Percentiles rank a stretch among this genome's conserved stretches.
Conservation (phyloP, 2,797 vertebrate species). For the Crocodylus rhombifer region DNA sequence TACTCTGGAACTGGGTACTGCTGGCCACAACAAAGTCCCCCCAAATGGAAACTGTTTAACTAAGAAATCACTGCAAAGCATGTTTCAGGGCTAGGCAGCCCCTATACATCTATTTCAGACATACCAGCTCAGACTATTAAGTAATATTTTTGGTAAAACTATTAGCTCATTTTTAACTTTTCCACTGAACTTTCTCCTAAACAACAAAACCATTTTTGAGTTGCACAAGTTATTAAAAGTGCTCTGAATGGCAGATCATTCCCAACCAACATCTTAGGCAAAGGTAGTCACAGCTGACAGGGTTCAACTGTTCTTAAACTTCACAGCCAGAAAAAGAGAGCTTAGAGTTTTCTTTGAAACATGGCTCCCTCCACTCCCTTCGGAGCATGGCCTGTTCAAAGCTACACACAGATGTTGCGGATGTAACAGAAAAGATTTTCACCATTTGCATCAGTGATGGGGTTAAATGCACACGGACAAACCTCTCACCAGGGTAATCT, state of each 20-base stretch:
- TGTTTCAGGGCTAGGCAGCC: neutral
- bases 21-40: neutral
- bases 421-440: rapidly evolving
- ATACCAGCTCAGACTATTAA: neutral
- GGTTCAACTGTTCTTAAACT: neutral
- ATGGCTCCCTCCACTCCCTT: neutral
- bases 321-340: neutral
- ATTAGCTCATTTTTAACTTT: neutral
- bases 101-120: neutral
- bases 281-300: rapidly evolving
- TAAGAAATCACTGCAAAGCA: neutral
- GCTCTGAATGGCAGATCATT: neutral
- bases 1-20: rapidly evolving
- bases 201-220: neutral
- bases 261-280: neutral
- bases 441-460: rapidly evolving
- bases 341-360: neutral
- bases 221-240: rapidly evolving
- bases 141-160: neutral
- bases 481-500: neutral
- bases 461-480: neutral
- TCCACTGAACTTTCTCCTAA: neutral
- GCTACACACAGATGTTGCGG: neutral
- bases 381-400: rapidly evolving
- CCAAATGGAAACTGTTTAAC: neutral